Evolutionary conservation across 2,113 vertebrate species (phyloP), one percentile per base, ranked within the genome.

Genomic region (Meles meles): DNA sequence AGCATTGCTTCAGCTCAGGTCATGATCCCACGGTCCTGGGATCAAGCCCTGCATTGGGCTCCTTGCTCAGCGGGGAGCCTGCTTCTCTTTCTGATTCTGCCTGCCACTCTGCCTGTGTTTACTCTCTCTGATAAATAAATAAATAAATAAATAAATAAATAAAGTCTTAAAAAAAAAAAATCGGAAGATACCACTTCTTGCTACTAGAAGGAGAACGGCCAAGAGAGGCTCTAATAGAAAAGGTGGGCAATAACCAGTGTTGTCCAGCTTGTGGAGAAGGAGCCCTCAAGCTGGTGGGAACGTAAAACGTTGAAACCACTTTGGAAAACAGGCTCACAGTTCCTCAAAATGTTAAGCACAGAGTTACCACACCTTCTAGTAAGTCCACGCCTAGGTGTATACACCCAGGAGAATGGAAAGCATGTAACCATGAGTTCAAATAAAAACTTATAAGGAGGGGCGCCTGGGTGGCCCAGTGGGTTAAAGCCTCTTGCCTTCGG

Each of bases 21-120:
- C 61, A 14, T 63, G 61, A 63, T 63, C 61, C 12, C 61, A 31
- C 12, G 12, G 61, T 63, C 61, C 27, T 63, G 61, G 27, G 27
- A 63, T 63, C 1, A 0, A 63, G 61, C 27, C 61, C 12, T 12
- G 0, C 61, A 5, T 31, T 13, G 0, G 61, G 27, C 25, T 31
- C 27, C 27, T 5, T 6, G 27, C 61, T 63, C 5, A 2, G 27
- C 2, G 12, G 27, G 61, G 27, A 63, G 61, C 27, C 12, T 63
- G 61, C 27, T 31, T 63, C 61, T 63, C 61, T 13, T 5, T 63
- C 27, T 63, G 52, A 55, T 12, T 13, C 27, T 63, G 52, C 14
- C 27, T 63, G 61, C 12, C 27, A 13, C 61, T 63, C 61, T 11
- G 49, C 63, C 13, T 65, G 63, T 29, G 2, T 31, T 29, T 15